Conservation (phyloP, 2,113 vertebrate species). For the Pipra filicauda region DNA sequence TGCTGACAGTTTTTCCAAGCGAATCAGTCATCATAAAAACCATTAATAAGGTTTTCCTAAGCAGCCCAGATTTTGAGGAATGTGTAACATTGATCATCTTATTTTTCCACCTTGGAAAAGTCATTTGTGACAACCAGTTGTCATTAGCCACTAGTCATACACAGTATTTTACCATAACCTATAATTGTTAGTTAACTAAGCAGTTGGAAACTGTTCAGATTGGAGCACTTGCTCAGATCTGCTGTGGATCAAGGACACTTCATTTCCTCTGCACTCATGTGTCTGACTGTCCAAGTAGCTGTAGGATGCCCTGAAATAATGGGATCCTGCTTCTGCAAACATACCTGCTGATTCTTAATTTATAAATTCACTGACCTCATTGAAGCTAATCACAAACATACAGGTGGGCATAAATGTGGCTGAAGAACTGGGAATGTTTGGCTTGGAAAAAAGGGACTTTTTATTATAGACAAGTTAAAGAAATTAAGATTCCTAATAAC, state of each 20-base stretch:
- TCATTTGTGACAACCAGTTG: conserved; percentile 56
- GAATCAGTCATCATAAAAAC: neutral
- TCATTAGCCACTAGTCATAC: conserved; percentile 16
- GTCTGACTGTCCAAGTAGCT: neutral
- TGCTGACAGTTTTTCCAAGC: neutral
- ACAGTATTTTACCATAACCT: conserved; percentile 42
- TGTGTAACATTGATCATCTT: conserved; percentile 20
- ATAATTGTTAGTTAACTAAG: conserved; percentile 49
- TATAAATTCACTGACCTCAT: neutral
- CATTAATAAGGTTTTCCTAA: conserved; percentile 25
- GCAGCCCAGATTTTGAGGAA: conserved; percentile 23
- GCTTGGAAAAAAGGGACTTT: neutral
- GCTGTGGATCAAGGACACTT: neutral
- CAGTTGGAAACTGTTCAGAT: conserved; percentile 50
- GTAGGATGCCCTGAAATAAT: neutral
- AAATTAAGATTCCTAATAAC: neutral
- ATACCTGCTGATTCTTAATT: neutral
- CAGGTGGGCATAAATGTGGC: too few species aligned
- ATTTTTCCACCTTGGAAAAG: neutral
- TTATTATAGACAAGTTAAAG: neutral
- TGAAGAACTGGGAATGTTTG: neutral
- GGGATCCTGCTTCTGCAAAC: neutral
- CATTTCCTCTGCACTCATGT: neutral
- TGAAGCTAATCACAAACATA: neutral
- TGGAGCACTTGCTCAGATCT: conserved; percentile 46